Evolutionary conservation across 2,797 vertebrate genomes (phyloP).

Genomic region (Centropyge bicolor): DNA sequence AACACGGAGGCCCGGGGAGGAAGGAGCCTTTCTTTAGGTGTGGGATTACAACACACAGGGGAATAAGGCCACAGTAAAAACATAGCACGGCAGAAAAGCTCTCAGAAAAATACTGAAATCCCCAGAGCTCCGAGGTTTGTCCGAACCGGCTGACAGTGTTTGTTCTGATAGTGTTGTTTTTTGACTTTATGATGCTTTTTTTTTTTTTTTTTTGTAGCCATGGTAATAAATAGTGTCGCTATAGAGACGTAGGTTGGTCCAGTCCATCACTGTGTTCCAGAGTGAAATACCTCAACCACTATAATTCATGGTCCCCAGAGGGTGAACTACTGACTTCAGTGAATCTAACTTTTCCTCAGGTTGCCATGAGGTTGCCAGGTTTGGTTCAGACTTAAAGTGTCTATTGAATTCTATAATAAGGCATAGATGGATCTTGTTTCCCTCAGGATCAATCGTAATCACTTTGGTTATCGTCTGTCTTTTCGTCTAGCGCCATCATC

Average conservation of each 20-base stretch:
- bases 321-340: not conserved
- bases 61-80: slow-evolving; percentile 41
- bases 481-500: not conserved
- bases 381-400: not conserved
- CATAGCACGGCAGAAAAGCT: slow-evolving; percentile 36
- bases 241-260: not conserved
- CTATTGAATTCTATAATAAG: not conserved
- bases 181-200: slow-evolving; percentile 22
- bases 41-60: slow-evolving; percentile 61
- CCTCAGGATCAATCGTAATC: not conserved
- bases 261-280: not conserved
- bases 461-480: not conserved
- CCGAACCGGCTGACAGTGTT: slow-evolving; percentile 2
- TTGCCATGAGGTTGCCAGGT: not conserved
- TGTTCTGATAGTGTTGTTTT: slow-evolving; percentile 17
- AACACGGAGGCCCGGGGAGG: slow-evolving; percentile 44
- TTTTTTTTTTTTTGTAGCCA: no score
- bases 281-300: not conserved
- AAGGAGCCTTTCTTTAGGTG: slow-evolving; percentile 46
- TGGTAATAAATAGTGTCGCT: not conserved
- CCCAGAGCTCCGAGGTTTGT: slow-evolving; percentile 39
- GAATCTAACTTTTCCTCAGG: not conserved
- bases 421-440: not conserved
- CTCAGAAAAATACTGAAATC: slow-evolving; percentile 23
- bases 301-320: not conserved